phyloP scores from a whole-genome alignment of 2,888 invertebrate species.

The Macaria notata region DNA sequence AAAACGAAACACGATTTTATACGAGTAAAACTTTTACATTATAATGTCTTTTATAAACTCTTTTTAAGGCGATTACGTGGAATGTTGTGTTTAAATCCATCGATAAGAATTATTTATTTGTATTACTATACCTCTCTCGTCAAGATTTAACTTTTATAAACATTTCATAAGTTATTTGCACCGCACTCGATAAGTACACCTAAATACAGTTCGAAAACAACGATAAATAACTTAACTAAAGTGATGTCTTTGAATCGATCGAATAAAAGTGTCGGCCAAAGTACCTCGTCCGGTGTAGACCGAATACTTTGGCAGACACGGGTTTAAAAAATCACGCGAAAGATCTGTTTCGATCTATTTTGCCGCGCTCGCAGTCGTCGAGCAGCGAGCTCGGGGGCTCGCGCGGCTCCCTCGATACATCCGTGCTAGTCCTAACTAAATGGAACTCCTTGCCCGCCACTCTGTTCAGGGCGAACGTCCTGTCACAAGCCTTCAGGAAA shows the following conservation, averaged over 20 bases:
- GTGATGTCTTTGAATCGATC: slow-evolving; percentile 48
- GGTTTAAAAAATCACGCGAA: slow-evolving; percentile 35
- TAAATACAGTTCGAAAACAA: slow-evolving; percentile 47
- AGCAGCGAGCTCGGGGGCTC: no score
- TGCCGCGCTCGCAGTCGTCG: slow-evolving; percentile 32
- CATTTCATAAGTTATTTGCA: slow-evolving; percentile 55
- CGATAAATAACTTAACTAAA: slow-evolving; percentile 45
- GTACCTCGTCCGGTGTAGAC: slow-evolving; percentile 13
- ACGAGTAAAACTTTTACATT: slow-evolving; percentile 25
- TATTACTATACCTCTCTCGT: slow-evolving; percentile 52
- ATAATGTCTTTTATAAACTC: slow-evolving; percentile 33
- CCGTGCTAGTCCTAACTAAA: slow-evolving; percentile 46
- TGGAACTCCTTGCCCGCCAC: slow-evolving; percentile 40
- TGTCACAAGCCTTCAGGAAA: slow-evolving; percentile 52
- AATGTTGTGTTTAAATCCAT: slow-evolving; percentile 28
- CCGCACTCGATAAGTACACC: slow-evolving; percentile 46
- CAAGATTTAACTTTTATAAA: slow-evolving; percentile 43
- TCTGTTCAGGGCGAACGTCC: slow-evolving; percentile 38
- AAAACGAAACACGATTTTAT: slow-evolving; percentile 34
- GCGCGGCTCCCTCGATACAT: no score
- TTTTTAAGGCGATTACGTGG: slow-evolving; percentile 35
- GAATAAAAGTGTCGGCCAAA: slow-evolving; percentile 36
- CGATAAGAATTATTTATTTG: slow-evolving; percentile 43
- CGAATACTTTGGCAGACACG: slow-evolving; percentile 26
- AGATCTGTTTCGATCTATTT: slow-evolving; percentile 32